These are phyloP conservation scores for Acanthococcus lagerstroemiae DNA, from an alignment of 2,888 invertebrate genomes.

Conservation along the genomic window DNA sequence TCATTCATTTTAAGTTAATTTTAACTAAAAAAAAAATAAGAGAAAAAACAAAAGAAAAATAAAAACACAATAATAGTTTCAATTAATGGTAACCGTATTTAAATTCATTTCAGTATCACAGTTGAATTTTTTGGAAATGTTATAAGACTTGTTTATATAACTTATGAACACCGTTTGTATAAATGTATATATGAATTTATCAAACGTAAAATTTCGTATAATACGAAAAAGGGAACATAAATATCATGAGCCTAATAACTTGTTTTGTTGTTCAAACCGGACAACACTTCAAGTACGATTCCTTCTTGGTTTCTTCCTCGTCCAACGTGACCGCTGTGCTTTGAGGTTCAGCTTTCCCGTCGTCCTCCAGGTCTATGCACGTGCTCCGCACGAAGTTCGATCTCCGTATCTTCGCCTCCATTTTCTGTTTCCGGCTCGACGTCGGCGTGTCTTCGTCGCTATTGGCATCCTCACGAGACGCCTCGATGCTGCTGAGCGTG, in stretches of 20 bases:
- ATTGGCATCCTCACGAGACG: too few species aligned
- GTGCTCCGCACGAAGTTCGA: conserved; percentile 17
- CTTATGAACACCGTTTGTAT: conserved; percentile 23
- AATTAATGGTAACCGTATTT: conserved; percentile 19
- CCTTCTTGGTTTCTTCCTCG: conserved; percentile 10
- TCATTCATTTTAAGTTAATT: too few species aligned
- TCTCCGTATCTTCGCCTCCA: conserved; percentile 5
- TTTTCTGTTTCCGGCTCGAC: not conserved
- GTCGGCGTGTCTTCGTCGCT: not conserved
- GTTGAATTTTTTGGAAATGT: conserved; percentile 26
- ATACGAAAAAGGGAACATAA: too few species aligned
- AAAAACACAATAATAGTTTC: too few species aligned
- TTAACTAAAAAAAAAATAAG: too few species aligned
- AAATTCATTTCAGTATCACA: conserved; percentile 28
- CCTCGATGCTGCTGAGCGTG: not conserved
- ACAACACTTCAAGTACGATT: conserved; percentile 19
- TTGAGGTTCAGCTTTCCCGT: not conserved
- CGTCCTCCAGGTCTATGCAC: conserved; percentile 18
- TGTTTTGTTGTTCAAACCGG: not conserved
- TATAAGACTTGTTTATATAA: not conserved
- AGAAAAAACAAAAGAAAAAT: too few species aligned
- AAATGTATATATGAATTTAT: too few species aligned
- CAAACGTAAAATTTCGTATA: too few species aligned
- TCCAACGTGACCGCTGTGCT: not conserved
- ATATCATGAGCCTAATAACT: not conserved